Evolutionary conservation across 2,888 invertebrate genomes (phyloP), one percentile per base, ranked within the genome.

Genomic region (Conchocele bisecta): DNA sequence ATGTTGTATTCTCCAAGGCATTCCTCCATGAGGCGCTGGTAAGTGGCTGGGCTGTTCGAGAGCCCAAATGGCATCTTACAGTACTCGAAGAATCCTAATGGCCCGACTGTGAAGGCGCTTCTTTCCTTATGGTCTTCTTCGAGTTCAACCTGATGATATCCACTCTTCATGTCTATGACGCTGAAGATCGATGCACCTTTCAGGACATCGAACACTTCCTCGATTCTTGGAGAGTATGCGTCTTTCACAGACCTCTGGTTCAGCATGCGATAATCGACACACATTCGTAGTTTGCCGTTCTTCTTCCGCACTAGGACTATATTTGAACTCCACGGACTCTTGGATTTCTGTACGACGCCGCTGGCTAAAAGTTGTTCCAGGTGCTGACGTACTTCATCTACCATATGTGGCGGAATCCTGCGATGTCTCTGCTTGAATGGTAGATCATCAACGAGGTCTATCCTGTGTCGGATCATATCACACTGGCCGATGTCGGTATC

Each of bases 1-100:
- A 79, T 53, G 31, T 78, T 56, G 4, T 59, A 56, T 81, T 41
- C 42, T 7, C 48, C 48, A 1, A 59, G 26, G 22, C 60, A 50
- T 51, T 51, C 50, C n/a, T 51, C 70, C 78, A 70, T 76, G 9
- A 79, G 22, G 3, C 68, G 41, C 33, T 76, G 71, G 33, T 66
- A 79, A 1, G 75, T 70, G 0, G 56, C 68, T n/a, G 70, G 73
- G 3, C 42, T 42, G 22, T 42, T 63, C 17, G 22, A 35, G 17
- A 63, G 22, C 2, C 53, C 44, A 15, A 63, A 44, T 9, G 63
- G 63, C 54, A 53, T 53, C 2, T 6, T 63, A 3, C 24, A 22
- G 26, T 42, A 53, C 1, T 53, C 26, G 20, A 13, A 54, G 29
- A 63, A 42, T 6, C 63, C 53, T 42, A 39, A 11, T 7, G 31